A percentile compares a stretch with the other conserved stretches of the same genome.
phyloP scores from a whole-genome alignment of 2,113 vertebrate species.

The Ursus arctos region DNA sequence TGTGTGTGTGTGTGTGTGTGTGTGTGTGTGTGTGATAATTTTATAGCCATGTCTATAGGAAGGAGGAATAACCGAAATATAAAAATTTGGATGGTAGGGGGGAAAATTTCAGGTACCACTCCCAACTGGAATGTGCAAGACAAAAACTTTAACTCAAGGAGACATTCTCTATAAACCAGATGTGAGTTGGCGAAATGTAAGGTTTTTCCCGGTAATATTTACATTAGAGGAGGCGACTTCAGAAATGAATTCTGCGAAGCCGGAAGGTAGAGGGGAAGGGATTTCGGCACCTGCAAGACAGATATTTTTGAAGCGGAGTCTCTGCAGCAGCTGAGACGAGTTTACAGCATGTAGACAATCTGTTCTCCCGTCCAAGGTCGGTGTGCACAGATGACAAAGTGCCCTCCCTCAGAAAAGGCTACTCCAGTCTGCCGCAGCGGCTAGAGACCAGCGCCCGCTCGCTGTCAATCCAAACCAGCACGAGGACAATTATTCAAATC shows the following conservation, averaged over 20 bases:
- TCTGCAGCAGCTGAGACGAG: not conserved
- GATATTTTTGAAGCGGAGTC: constrained; percentile 46
- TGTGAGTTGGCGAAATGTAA: constrained; percentile 47
- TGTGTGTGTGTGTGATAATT: constrained; percentile 28
- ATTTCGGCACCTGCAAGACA: constrained; percentile 61
- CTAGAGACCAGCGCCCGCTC: not conserved
- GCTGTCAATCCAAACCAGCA: constrained; percentile 6
- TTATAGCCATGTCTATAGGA: constrained; percentile 3
- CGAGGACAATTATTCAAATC: constrained; percentile 71
- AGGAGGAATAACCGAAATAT: constrained; percentile 41
- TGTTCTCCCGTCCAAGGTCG: constrained; percentile 63
- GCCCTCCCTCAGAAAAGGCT: constrained; percentile 49
- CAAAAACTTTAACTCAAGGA: constrained; percentile 63
- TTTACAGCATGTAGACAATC: not conserved
- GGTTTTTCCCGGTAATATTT: constrained; percentile 68
- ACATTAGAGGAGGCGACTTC: constrained; percentile 45
- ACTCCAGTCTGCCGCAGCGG: not conserved
- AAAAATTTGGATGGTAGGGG: constrained; percentile 15
- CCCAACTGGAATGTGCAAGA: constrained; percentile 10
- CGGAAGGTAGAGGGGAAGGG: not conserved
- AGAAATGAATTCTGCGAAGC: constrained; percentile 59
- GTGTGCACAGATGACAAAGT: constrained; percentile 45
- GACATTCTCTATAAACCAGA: constrained; percentile 68
- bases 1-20: not conserved
- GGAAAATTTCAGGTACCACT: constrained; percentile 28